Percentiles rank a stretch among this genome's conserved stretches.
phyloP scores from a whole-genome alignment of 2,888 invertebrate species.

The Pyrocoelia pectoralis region DNA sequence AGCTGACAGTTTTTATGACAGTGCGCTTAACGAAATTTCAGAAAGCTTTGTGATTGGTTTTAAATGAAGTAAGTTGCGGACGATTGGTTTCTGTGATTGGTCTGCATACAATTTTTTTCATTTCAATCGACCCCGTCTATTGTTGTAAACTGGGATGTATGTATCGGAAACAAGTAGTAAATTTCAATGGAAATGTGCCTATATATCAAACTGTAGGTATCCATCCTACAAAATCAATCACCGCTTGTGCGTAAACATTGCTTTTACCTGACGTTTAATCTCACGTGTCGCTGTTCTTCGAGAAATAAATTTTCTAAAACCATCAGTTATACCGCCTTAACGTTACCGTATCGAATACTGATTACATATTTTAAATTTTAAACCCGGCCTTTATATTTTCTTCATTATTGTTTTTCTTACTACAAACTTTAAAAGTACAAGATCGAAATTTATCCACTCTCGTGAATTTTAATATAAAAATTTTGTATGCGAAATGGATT shows the following conservation, averaged over 20 bases:
- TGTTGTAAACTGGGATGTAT: constrained; percentile 20
- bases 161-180: constrained; percentile 30
- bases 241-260: constrained; percentile 33
- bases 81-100: constrained; percentile 10
- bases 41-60: neutral
- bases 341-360: constrained; percentile 26
- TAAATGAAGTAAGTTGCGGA: neutral
- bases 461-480: constrained; percentile 6
- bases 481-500: neutral
- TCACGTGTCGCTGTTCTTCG: constrained; percentile 23
- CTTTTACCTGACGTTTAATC: constrained; percentile 32
- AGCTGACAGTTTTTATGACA: neutral
- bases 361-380: constrained; percentile 19
- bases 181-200: constrained; percentile 27
- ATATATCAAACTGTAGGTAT: constrained; percentile 33
- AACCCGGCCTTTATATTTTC: constrained; percentile 2
- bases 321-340: constrained; percentile 26
- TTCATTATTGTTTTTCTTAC: constrained; percentile 6
- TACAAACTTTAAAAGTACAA: neutral
- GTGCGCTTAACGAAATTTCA: neutral
- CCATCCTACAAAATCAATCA: constrained; percentile 31
- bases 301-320: constrained; percentile 28
- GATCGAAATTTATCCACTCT: neutral
- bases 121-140: constrained; percentile 18
- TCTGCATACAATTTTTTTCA: neutral